Percentiles rank a stretch among this genome's conserved stretches.
These are phyloP conservation scores for Pseudomyrmex concolor DNA, from an alignment of 1,140 invertebrate species.

Conservation along the genomic window DNA sequence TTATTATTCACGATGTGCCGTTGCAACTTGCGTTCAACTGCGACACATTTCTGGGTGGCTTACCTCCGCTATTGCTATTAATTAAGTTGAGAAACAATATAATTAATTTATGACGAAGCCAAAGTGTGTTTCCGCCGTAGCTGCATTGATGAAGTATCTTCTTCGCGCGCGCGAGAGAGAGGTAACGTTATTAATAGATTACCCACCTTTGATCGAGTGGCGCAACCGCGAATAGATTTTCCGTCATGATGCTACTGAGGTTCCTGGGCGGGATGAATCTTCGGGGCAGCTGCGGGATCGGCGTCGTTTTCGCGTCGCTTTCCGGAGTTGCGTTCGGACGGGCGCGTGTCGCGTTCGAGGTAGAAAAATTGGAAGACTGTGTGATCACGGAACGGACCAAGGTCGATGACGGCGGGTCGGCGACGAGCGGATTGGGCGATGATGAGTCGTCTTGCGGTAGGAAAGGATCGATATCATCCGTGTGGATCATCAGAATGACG, in stretches of 20 bases:
- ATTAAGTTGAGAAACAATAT: background rate
- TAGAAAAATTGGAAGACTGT: slow-evolving; percentile 78
- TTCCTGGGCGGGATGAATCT: slow-evolving; percentile 73
- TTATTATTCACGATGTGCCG: slow-evolving; percentile 30
- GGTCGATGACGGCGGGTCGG: slow-evolving; percentile 24
- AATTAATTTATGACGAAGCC: background rate
- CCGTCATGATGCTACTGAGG: slow-evolving; percentile 74
- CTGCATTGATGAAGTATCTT: background rate
- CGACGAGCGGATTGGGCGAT: slow-evolving; percentile 46
- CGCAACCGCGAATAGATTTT: slow-evolving; percentile 80
- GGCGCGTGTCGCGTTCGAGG: slow-evolving; percentile 55
- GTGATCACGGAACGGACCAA: slow-evolving; percentile 58
- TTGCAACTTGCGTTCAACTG: background rate
- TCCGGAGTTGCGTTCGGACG: background rate
- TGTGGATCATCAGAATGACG: slow-evolving; percentile 79
- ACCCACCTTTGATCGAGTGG: slow-evolving; percentile 81
- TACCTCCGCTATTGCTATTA: slow-evolving; percentile 14
- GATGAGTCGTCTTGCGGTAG: slow-evolving; percentile 72
- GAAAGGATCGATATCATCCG: slow-evolving; percentile 78
- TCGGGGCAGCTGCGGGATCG: background rate
- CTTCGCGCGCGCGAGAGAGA: too few species aligned
- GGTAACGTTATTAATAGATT: slow-evolving; percentile 13
- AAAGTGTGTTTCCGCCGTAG: background rate
- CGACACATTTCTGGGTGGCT: background rate
- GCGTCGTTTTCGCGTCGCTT: background rate